Evolutionary conservation across 2,113 vertebrate species (phyloP).

Genomic region (Megaptera novaeangliae): DNA sequence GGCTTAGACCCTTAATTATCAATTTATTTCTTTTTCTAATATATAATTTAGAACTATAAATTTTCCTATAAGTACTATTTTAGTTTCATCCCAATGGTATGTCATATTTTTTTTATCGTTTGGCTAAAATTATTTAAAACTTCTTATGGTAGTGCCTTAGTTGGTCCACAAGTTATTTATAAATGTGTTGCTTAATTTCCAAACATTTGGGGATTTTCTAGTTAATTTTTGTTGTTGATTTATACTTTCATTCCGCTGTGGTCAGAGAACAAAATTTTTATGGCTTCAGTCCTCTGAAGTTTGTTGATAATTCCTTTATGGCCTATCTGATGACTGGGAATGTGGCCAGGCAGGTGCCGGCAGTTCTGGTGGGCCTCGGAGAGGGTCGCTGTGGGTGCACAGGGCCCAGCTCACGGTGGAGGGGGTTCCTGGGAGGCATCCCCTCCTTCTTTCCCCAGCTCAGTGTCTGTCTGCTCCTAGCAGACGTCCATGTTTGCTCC

Average conservation of each 20-base stretch:
- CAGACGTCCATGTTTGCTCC: background rate
- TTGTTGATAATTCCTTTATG: background rate
- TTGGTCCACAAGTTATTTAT: constrained; percentile 2
- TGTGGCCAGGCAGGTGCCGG: background rate
- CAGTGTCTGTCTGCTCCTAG: background rate
- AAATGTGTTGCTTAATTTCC: background rate
- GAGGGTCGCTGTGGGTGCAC: background rate
- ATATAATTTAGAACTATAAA: background rate
- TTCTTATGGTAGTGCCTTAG: background rate
- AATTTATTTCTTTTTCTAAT: background rate
- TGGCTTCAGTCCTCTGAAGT: background rate
- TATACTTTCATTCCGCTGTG: background rate
- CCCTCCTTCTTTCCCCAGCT: background rate
- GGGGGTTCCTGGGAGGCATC: background rate
- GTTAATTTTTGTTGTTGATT: background rate
- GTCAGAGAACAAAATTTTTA: background rate
- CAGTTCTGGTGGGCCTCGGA: background rate
- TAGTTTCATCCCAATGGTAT: background rate
- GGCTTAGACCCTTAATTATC: background rate
- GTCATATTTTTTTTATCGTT: background rate
- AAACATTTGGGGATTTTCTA: background rate
- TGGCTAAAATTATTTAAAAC: background rate
- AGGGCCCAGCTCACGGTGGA: background rate
- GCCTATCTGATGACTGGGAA: background rate
- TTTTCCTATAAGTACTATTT: background rate